Base-by-base conservation (phyloP, 2,113 vertebrate genomes). In the Syngnathus scovelli region DNA sequence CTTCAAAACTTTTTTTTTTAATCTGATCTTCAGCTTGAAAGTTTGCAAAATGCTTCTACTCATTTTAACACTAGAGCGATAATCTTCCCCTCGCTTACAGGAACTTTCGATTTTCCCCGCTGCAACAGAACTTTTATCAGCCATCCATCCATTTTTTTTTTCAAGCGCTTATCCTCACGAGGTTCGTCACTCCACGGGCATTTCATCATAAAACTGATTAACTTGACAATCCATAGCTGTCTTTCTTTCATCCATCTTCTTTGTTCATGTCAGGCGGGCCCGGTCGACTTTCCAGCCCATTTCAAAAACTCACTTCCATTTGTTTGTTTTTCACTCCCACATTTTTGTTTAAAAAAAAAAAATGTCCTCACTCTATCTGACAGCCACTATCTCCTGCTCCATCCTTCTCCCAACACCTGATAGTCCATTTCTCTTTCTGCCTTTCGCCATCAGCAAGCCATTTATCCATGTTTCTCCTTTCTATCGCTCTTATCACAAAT, bases 21-120 rank as follows among this genome's bases (percentile, higher is more conserved):
- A 39, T 38, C 33, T 67, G 58, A 36, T 56, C 66, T 74, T 77
- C 84, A 84, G 75, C 51, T 43, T 44, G 43, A 68, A 69, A 68
- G 71, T 77, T 68, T 80, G 79, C 66, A 51, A 80, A 73, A 55
- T 63, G 77, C 72, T 74, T 64, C 66, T 77, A 77, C 80, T 85
- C 81, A 86, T 87, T 84, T 82, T 75, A 76, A 78, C 79, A 74
- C 80, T 84, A 77, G 63, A 75, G 71, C 79, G 84, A 85, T 79
- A 81, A 83, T 87, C 84, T 79, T 66, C 48, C 60, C 51, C 72
- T 72, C 49, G 61, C 73, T 80, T 67, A 79, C 78, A 81, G 72
- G 64, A 71, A 59, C 67, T 70, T 77, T 74, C 69, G 54, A 61
- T 84, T 82, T 82, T 78, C 73, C 72, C 70, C 5, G 69, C 69